Base-by-base conservation (phyloP, 1,140 invertebrate genomes). In the Adoxophyes honmai region DNA sequence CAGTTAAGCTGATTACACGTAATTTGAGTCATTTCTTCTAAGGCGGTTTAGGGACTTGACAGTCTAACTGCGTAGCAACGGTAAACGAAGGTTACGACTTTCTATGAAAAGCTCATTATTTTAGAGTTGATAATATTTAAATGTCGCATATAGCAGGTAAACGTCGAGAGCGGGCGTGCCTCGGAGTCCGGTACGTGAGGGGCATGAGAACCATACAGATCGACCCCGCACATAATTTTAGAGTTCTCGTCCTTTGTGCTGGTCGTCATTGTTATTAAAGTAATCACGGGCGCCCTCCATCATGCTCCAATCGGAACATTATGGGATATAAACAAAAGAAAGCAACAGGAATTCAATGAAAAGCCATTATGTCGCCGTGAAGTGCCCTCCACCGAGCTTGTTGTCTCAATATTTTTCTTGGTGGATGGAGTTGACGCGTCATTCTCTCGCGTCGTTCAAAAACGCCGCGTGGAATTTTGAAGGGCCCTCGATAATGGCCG, bases 381-480 rank as follows among this genome's bases (percentile, higher is more conserved):
- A 86, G 85, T 68, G 80, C 84, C 69, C 84, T 85, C 71, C 66
- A 67, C 60, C 44, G 15, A 53, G 64, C 52, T 73, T 78, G 80
- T 85, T 86, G 85, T 85, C 85, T 84, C 81, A 88, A 86, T 88
- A 86, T 88, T 88, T 88, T 88, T 86, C 85, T 86, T 85, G 58
- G 71, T 76, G 70, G 75, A 74, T 78, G 68, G 70, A 78, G 78
- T 79, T 81, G 81, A 81, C 75, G 75, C 75, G 85, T 86, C 81
- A 88, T 76, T 84, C 77, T 69, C 67, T 68, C 62, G 69, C 64
- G 70, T 59, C 68, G 66, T 70, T 82, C 76, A 80, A 81, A 85
- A 77, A 81, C 70, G 60, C 82, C 82, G 84, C 75, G 59, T 71
- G 79, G 78, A 79, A 84, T 88, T 86, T 77, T 82, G 74, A 84